These are phyloP conservation scores for Drosophila willistoni DNA, from an alignment of 1,140 invertebrate species.

Conservation along the genomic window DNA sequence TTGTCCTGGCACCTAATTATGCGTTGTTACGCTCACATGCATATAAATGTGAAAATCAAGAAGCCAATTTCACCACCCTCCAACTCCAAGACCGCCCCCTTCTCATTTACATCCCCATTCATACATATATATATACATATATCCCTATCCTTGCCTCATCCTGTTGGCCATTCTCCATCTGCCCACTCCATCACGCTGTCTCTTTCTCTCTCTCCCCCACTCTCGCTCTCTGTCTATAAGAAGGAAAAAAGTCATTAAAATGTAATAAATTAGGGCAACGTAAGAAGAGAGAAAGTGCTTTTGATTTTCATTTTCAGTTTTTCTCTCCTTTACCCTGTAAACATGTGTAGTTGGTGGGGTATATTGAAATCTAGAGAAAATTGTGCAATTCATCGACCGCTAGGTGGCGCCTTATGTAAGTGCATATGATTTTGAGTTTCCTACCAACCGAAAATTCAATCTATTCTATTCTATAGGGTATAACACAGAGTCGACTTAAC, in stretches of 20 bases:
- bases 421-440: no score
- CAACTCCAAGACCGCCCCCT: background rate
- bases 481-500: background rate
- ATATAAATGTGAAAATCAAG: slow-evolving; percentile 71
- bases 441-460: no score
- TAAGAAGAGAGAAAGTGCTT: slow-evolving; percentile 35
- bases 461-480: background rate
- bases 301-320: background rate
- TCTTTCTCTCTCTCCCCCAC: background rate
- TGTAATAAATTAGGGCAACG: slow-evolving; percentile 75
- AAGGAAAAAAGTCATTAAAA: slow-evolving; percentile 77
- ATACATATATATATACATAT: background rate
- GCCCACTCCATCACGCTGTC: background rate
- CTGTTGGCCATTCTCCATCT: background rate
- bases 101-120: background rate
- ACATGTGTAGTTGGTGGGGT: no score
- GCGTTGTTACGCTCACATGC: slow-evolving; percentile 41
- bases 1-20: slow-evolving; percentile 45
- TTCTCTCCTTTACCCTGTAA: no score
- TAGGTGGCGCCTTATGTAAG: no score
- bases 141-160: background rate
- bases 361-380: no score
- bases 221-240: slow-evolving; percentile 23
- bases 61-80: slow-evolving; percentile 46
- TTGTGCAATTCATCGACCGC: no score